Evolutionary conservation across 2,113 vertebrate species (phyloP), one percentile per base, ranked within the genome.

Genomic region (Megaceryle maxima): DNA sequence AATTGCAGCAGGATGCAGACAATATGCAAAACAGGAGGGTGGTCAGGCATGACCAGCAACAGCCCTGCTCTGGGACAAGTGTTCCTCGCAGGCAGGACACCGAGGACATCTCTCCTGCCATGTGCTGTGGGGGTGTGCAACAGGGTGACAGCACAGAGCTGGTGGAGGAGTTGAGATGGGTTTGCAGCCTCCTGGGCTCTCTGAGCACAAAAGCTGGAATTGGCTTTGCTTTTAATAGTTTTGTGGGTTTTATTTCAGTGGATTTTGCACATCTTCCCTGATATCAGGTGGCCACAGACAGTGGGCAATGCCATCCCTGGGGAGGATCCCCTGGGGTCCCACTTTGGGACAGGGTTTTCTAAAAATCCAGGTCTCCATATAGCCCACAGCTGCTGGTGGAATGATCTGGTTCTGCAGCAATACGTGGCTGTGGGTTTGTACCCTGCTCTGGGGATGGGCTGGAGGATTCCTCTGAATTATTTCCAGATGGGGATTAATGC

Each of bases 401-500:
- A 44, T 35, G 84, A 95, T 31, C 75, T 60, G 63, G 44, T 46
- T 76, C 73, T 70, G 76, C 93, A 60, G 79, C 55, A 73, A 12
- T 25, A 19, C 7, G 1, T 66, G 75, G 75, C 82, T 88, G 69
- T 0, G 0, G 44, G 44, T 76, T 75, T 78, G 70, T 92, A 75
- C 39, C 87, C 53, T 87, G 66, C 86, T 62, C 17, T 7, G 1
- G 80, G 91, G 77, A 63, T 76, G 89, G 87, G 84, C 81, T 74
- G 67, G 41, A 90, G 64, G 79, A 93, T 91, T 95, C 94, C 89
- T 95, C 87, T 92, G 83, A 96, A 96, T 96, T 89, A 96, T 78
- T 96, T 97, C 95, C 96, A 96, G 95, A 96, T 96, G 93, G 95
- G 93, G 95, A 97, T 96, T 97, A 97, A 96, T 72, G 92, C 89